Evolutionary conservation across 2,888 invertebrate genomes (phyloP), one percentile per base, ranked within the genome.

Genomic region (Creontiades dilutus): DNA sequence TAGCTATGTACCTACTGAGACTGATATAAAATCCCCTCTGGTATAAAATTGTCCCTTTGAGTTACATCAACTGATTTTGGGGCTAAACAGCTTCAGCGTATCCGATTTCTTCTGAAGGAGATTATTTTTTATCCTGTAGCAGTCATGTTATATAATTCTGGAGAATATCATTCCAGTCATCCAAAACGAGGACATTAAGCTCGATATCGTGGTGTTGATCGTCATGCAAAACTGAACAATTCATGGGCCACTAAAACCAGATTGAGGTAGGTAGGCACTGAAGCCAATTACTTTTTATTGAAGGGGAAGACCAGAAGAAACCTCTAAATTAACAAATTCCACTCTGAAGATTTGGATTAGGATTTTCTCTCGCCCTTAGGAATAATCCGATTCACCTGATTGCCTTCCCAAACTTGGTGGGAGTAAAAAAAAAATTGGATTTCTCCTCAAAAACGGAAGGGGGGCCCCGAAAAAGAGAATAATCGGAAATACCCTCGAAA

Each of bases 301-400:
- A n/a, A 68, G 68, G 27, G 12, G 23, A 68, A 1, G 23, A 68
- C 27, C 3, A 12, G 23, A 68, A 68, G 68, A 19, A 68, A 68
- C 68, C 68, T 23, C 23, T 23, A 23, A 68, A 27, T 23, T 68
- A 68, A 5, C 13, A 3, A 19, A 68, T 68, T 5, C 23, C 68
- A 68, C 68, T 27, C 19, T 68, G 11, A 27, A 12, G 27, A 68
- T 19, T n/a, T 14, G 85, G 85, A 85, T 85, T 27, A 61, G 85
- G 85, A 57, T 57, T 27, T 37, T 14, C 57, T 84, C 47, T 48
- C 27, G n/a, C 80, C 52, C 16, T 61, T n/a, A 27, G 23, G 27
- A 61, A 13, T 85, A 85, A 85, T 61, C 85, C 85, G 85, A 52
- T 85, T 85, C 85, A 27, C 55, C 85, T 85, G 85, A 85, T 85